Evolutionary conservation across 2,797 vertebrate genomes (phyloP), one percentile per base, ranked within the genome.

Genomic region (Neosalanx taihuensis): DNA sequence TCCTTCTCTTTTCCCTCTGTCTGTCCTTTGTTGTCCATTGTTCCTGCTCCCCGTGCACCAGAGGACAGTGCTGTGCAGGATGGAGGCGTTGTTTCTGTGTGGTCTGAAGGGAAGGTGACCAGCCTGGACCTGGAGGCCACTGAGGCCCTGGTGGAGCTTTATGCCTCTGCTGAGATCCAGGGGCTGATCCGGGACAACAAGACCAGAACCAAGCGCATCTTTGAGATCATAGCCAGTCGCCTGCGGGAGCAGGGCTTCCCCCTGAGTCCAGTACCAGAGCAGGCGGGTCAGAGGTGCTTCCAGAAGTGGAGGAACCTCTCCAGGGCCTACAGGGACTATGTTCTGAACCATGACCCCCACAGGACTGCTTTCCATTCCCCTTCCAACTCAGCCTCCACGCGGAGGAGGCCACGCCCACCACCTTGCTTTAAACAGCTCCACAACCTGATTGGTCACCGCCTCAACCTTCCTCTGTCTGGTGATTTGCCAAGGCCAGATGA

Each of bases 281-380:
- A 64, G 13, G 75, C 75, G 0, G 75, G 75, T 0, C 56, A 77
- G 18, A 71, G 75, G 18, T 77, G 75, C 57, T 77, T 77, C 71
- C 75, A 77, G 67, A 77, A 77, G 57, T 77, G 75, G 75, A 51
- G 75, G 71, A 77, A 77, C 67, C 53, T 77, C 37, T 70, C 71
- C 12, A 64, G 75, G 10, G 75, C 75, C 0, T 77, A 77, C 41
- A 72, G 72, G 67, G 75, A 77, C 29, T 77, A 77, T 57, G 26
- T 77, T 62, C 51, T 57, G 37, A 71, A 77, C 13, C 75, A 67
- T 2, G 75, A 77, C 51, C 17, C 51, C 18, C 51, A 56, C n/a
- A 70, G 63, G 68, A 35, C 51, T 3, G 18, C 18, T 6, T n/a
- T n/a, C 6, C 18, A 56, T n/a, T 17, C 61, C 2, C 68, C 70